phyloP scores from a whole-genome alignment of 2,113 vertebrate species.

The Ceyx cyanopectus region DNA sequence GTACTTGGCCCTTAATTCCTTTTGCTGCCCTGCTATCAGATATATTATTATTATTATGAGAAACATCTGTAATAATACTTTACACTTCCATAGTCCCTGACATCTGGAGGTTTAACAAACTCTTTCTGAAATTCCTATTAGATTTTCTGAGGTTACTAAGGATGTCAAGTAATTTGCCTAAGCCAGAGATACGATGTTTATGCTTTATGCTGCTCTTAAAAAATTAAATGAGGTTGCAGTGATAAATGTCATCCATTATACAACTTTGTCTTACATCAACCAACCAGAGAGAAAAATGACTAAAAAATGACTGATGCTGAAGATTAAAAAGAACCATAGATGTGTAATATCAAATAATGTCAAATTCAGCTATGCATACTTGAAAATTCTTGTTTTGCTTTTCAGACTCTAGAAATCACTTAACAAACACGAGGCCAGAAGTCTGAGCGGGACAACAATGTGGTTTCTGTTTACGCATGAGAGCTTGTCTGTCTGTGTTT shows the following conservation, averaged over 20 bases:
- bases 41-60: conserved; percentile 64
- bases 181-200: conserved; percentile 22
- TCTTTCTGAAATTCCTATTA: conserved; percentile 37
- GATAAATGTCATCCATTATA: conserved; percentile 39
- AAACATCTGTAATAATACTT: conserved; percentile 70
- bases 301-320: conserved; percentile 64
- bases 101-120: conserved; percentile 56
- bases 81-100: conserved; percentile 55
- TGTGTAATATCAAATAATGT: conserved; percentile 29
- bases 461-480: conserved; percentile 77
- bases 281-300: conserved; percentile 22
- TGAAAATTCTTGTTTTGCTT: conserved; percentile 70
- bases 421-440: conserved; percentile 75
- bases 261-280: neutral
- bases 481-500: conserved; percentile 81
- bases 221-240: conserved; percentile 29
- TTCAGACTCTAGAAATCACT: conserved; percentile 66
- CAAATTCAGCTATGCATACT: conserved; percentile 57
- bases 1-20: conserved; percentile 69
- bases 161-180: conserved; percentile 31
- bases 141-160: conserved; percentile 22
- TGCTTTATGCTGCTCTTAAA: conserved; percentile 11
- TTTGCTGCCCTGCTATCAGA: conserved; percentile 66
- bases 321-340: conserved; percentile 61
- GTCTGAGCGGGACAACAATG: conserved; percentile 81